Evolutionary conservation across 2,888 invertebrate genomes (phyloP), one percentile per base, ranked within the genome.

Genomic region (Allygus modestus): DNA sequence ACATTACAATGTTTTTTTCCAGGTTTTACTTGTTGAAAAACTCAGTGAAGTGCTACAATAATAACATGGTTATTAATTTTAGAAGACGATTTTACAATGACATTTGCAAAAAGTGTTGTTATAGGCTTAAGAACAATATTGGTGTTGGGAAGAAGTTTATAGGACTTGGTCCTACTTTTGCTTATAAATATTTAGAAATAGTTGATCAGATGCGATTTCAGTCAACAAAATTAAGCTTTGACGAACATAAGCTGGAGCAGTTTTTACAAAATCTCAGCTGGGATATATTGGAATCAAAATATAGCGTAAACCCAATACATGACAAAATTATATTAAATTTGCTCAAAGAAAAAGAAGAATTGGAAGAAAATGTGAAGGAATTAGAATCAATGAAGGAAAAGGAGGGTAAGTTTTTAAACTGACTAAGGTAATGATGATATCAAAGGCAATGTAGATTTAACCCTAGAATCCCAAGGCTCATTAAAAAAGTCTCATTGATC

Each of bases 351-450:
- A 73, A 73, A 73, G 73, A 73, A 9, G 41, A 73, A 37, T 23
- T 73, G 41, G 73, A 73, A 73, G 37, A 73, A 41, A 33, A 41
- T 12, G 11, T 73, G 5, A 20, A 37, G n/a, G 41, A 73, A 23
- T 41, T 73, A 43, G 73, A 73, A 73, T 17, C 43, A 33, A 73
- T 73, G 43, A 73, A 41, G 73, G 73, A 73, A 20, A 73, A 43
- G 0, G 73, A 73, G 26, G 73, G 73, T 73, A 41, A 15, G 46
- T 46, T 15, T 37, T 9, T 37, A 4, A 37, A 37, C n/a, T n/a
- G n/a, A n/a, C n/a, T n/a, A n/a, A n/a, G n/a, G n/a, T n/a, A n/a
- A n/a, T n/a, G n/a, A n/a, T n/a, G n/a, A n/a, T n/a, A n/a, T n/a
- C n/a, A n/a, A n/a, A n/a, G n/a, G n/a, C n/a, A n/a, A n/a, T n/a